Evolutionary conservation across 2,797 vertebrate genomes (phyloP), one percentile per base, ranked within the genome.

Genomic region (Girardinus metallicus): DNA sequence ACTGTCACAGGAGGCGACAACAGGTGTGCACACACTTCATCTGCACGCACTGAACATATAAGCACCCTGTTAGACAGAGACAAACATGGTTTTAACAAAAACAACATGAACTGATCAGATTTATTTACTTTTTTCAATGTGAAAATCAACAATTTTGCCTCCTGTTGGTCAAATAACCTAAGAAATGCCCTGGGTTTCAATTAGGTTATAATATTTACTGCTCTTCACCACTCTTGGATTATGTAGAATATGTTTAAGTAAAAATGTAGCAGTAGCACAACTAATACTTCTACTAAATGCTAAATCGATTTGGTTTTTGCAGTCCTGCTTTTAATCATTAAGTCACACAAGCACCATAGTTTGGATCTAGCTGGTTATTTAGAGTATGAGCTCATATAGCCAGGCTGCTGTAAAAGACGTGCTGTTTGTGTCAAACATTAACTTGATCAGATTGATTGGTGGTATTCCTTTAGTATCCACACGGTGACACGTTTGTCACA

Each of bases 21-120:
- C 41, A 49, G 78, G 44, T 44, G 66, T 29, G 55, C n/a, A 36
- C 2, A 9, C 8, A 60, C 18, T 9, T 76, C 18, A 79, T 89
- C 81, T 85, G 78, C 53, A 76, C 80, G 12, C 80, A 79, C 76
- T 23, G 39, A 79, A 74, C 18, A 70, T 41, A 26, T 47, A 62
- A 11, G 5, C 21, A 31, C 34, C 26, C n/a, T 31, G n/a, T 55
- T 15, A 49, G 53, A 44, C 21, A 29, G 26, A 49, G 73, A 15
- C 36, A 66, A 77, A 10, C 7, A 64, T 62, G 60, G 15, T 34
- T 16, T 34, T 9, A 34, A 16, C 29, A 8, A 53, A 49, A 3
- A 53, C 4, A 26, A 29, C n/a, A 15, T 29, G 1, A 2, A 60
- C 31, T 34, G 60, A 62, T 62, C 29, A 34, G 15, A 18, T 34